Evolutionary conservation across 2,888 invertebrate genomes (phyloP).

Genomic region (Salticus scenicus): DNA sequence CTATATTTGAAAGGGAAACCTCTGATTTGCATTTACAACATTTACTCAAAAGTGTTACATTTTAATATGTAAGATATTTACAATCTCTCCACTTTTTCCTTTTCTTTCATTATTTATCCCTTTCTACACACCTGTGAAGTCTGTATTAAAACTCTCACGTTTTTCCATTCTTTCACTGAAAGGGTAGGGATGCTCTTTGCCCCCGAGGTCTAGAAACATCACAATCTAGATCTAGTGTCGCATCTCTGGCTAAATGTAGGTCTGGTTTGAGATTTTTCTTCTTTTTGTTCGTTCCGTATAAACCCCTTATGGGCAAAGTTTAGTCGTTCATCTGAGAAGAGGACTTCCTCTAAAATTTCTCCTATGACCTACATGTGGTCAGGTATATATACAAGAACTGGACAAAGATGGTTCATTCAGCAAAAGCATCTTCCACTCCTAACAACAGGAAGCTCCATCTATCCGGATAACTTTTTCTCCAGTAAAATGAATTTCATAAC

Average conservation of each 20-base stretch:
- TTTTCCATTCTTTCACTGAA: no score
- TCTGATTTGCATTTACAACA: not conserved
- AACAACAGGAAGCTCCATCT: not conserved
- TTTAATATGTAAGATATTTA: not conserved
- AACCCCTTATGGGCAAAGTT: conserved; percentile 31
- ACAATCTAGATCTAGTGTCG: conserved; percentile 51
- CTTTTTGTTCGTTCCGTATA: not conserved
- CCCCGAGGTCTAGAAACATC: not conserved
- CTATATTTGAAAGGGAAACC: not conserved
- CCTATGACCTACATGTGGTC: conserved; percentile 48
- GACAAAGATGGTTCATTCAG: not conserved
- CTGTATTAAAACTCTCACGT: not conserved
- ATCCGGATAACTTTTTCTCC: not conserved
- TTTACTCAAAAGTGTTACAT: not conserved
- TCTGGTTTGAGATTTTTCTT: conserved; percentile 32
- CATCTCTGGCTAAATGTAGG: conserved; percentile 46
- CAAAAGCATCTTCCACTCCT: not conserved
- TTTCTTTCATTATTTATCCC: not conserved
- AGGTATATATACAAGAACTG: conserved; percentile 29
- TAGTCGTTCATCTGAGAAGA: not conserved
- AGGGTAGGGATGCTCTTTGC: not conserved
- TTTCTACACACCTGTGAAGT: not conserved
- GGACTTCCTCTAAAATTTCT: conserved; percentile 51
- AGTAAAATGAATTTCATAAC: not conserved
- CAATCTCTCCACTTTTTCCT: not conserved